A percentile compares a stretch with the other conserved stretches of the same genome.
phyloP scores from a whole-genome alignment of 2,888 invertebrate genomes.

The Calliopum simillimum region DNA sequence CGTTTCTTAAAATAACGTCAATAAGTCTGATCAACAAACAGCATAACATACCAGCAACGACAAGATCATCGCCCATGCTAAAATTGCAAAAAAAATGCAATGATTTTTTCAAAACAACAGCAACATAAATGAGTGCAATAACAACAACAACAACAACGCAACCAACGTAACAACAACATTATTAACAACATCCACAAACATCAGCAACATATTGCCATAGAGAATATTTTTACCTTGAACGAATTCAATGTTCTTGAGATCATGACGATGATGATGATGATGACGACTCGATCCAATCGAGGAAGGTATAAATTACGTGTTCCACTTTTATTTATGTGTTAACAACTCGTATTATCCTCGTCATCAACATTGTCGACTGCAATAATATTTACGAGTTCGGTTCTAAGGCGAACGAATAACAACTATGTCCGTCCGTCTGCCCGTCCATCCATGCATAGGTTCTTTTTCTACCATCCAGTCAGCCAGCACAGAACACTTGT shows the following conservation, averaged over 20 bases:
- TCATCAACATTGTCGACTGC: neutral
- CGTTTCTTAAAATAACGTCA: too few relatives aligned
- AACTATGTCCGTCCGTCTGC: too few relatives aligned
- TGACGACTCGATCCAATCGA: slow-evolving; percentile 7
- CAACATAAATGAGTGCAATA: neutral
- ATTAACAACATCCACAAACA: slow-evolving; percentile 5
- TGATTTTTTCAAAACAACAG: neutral
- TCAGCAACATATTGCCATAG: neutral
- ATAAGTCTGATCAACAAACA: too few relatives aligned
- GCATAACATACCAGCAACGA: neutral
- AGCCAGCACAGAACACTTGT: too few relatives aligned
- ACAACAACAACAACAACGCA: slow-evolving; percentile 1
- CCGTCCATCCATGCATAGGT: too few relatives aligned
- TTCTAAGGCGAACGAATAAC: too few relatives aligned
- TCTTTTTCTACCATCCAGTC: too few relatives aligned
- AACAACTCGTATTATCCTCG: slow-evolving; percentile 33
- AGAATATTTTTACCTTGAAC: neutral
- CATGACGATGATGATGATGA: neutral
- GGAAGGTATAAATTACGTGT: slow-evolving; percentile 45
- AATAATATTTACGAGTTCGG: too few relatives aligned
- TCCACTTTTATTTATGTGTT: slow-evolving; percentile 44
- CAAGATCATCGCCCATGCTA: neutral
- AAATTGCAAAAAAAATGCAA: too few relatives aligned
- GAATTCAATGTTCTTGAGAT: neutral
- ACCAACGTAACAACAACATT: slow-evolving; percentile 5